Base-by-base conservation (phyloP, 2,888 invertebrate genomes). In the Drosophila nr. medialis region DNA sequence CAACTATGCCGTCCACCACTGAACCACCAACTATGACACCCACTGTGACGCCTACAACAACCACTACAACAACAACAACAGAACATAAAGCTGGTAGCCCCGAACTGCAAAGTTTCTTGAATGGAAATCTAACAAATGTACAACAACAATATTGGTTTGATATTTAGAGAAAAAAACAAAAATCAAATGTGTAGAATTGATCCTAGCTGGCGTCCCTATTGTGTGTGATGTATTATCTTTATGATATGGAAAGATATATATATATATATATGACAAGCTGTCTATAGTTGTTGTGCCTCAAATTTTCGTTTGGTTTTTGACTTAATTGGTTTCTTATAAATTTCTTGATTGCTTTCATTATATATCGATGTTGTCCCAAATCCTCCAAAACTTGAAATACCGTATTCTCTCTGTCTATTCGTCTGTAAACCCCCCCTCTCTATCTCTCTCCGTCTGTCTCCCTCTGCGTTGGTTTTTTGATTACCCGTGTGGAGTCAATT, bases 61-160 rank as follows among this genome's bases (percentile, higher is more conserved):
- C 81, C 63, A 74, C 80, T 49, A 38, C 60, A 36, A 51, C 72
- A 56, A 56, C 75, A 62, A 45, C 76, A 58, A 66, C 68, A 76
- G 65, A 82, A 81, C 79, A 80, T 63, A 86, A 77, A 77, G 80
- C 77, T 51, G 81, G 81, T 61, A 70, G 51, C 29, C 64, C 79
- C 45, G 77, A 70, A 62, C 75, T 89, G 53, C 75, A 79, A 40
- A 90, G 83, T 80, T 77, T 87, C 68, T 73, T 86, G 63, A 82
- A 72, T 77, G 91, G 92, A 74, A 91, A 90, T 83, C 76, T 85
- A 48, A 82, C 91, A 86, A 92, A 91, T 83, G 91, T 91, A 92
- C 83, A 85, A 73, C 56, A 69, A 75, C 42, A 65, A 71, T 73
- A 81, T 83, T 90, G 91, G 90, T 90, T 90, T 90, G 86, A 73